Percentiles rank a stretch among this genome's conserved stretches.
Evolutionary conservation across 2,888 invertebrate species (phyloP).

Genomic region (Cordilura impudica): DNA sequence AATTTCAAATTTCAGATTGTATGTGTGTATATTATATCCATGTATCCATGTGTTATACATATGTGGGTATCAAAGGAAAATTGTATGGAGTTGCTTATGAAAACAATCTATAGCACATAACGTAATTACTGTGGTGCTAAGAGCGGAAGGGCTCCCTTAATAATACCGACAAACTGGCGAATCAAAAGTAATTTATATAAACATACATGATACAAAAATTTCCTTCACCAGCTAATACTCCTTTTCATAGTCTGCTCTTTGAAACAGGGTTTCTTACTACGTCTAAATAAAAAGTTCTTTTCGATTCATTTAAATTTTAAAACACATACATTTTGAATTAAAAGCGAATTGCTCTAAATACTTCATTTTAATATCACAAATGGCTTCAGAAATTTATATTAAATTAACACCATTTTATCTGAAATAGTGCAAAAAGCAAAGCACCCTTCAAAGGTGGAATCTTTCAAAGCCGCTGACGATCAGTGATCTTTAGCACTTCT

Average conservation of each 20-base stretch:
- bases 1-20: slow-evolving; percentile 19
- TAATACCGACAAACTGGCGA: slow-evolving; percentile 61
- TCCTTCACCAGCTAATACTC: slow-evolving; percentile 11
- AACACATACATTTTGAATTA: no score
- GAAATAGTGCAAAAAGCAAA: no score
- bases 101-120: slow-evolving; percentile 39
- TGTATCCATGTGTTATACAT: not conserved
- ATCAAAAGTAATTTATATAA: slow-evolving; percentile 60
- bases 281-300: no score
- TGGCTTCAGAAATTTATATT: no score
- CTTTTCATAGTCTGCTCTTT: slow-evolving; percentile 7
- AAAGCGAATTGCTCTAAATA: no score
- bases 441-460: no score
- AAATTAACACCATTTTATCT: no score
- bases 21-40: not conserved
- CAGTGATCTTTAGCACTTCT: no score
- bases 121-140: slow-evolving; percentile 52
- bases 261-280: not conserved
- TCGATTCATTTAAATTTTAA: no score
- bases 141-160: slow-evolving; percentile 62
- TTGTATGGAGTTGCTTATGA: slow-evolving; percentile 15
- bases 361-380: no score
- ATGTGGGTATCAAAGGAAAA: slow-evolving; percentile 3
- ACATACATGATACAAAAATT: slow-evolving; percentile 19
- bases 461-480: no score